phyloP scores from a whole-genome alignment of 2,888 invertebrate genomes.

The Euplexia lucipara region DNA sequence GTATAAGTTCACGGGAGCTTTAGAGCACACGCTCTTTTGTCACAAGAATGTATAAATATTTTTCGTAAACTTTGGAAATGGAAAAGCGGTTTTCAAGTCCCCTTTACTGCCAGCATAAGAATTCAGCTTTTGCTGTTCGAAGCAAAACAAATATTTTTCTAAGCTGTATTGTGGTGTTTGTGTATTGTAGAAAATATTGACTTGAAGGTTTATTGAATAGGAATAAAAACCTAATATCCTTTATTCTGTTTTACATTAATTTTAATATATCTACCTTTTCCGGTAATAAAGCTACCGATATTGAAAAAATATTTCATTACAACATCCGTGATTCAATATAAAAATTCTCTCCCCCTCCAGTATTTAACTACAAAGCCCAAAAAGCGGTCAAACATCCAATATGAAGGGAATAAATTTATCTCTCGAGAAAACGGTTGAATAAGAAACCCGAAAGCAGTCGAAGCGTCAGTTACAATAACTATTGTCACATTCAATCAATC shows the following conservation, averaged over 20 bases:
- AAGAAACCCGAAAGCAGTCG: slow-evolving; percentile 75
- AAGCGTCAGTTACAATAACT: slow-evolving; percentile 85
- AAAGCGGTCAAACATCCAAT: slow-evolving; percentile 71
- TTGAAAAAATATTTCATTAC: slow-evolving; percentile 33
- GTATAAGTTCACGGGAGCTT: slow-evolving; percentile 53
- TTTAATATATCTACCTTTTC: background rate
- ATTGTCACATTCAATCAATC: slow-evolving; percentile 90
- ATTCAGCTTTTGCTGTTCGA: slow-evolving; percentile 51
- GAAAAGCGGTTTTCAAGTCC: slow-evolving; percentile 52
- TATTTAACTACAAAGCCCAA: slow-evolving; percentile 66
- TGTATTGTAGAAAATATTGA: slow-evolving; percentile 50
- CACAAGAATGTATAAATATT: slow-evolving; percentile 66
- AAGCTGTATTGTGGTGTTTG: slow-evolving; percentile 40
- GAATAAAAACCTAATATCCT: background rate
- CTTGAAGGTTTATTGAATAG: slow-evolving; percentile 9
- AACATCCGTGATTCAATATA: slow-evolving; percentile 41
- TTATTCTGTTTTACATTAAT: background rate
- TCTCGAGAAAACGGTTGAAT: slow-evolving; percentile 72
- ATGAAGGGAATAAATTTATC: slow-evolving; percentile 74
- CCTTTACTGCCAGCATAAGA: slow-evolving; percentile 45
- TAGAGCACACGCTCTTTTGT: slow-evolving; percentile 62
- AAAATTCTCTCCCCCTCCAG: slow-evolving; percentile 50
- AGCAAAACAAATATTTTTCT: slow-evolving; percentile 56
- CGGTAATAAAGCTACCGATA: slow-evolving; percentile 17
- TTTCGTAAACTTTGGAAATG: slow-evolving; percentile 59